Base-by-base conservation (phyloP, 1,140 invertebrate genomes). In the Drosophila neocordata region DNA sequence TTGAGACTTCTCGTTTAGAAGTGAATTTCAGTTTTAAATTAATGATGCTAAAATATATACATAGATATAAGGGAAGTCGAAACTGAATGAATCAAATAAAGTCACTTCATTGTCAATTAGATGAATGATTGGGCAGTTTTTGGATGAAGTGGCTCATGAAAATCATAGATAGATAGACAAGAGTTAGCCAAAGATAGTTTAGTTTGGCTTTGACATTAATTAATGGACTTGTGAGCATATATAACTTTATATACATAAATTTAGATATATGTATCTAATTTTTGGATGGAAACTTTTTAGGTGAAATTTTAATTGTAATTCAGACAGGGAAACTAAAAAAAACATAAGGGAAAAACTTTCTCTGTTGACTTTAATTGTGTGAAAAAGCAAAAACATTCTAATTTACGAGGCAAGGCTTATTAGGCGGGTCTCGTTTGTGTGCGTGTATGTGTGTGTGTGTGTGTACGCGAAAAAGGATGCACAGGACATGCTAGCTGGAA, bases 361-460 rank as follows among this genome's bases (percentile, higher is more conserved):
- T 22, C 27, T 88, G 83, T 88, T 88, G 79, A 88, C 83, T 88
- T 88, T 88, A 88, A 88, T 83, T 88, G 83, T 88, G 84, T 83
- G 83, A 88, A 83, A 88, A 79, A 88, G 83, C 83, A 88, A 79
- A 88, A 88, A 88, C 83, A 88, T 88, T 88, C 84, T 88, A 88
- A 88, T 88, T 88, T 88, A 83, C 83, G 53, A 69, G 55, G 64
- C 57, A 62, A 63, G 63, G 64, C 73, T 71, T 76, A 76, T 76
- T 63, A 76, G 15, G 41, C 41, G 41, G 15, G 13, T 18, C 13
- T 18, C 15, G n/a, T n/a, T n/a, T 13, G 15, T 9, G 34, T 12
- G 34, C 65, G 60, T 56, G 69, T 18, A 9, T 20, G 62, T 20
- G 24, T 41, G 34, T 56, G 35, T 64, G 61, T 53, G 18, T 64